phyloP scores from a whole-genome alignment of 2,797 vertebrate genomes.

The Eospalax fontanierii region DNA sequence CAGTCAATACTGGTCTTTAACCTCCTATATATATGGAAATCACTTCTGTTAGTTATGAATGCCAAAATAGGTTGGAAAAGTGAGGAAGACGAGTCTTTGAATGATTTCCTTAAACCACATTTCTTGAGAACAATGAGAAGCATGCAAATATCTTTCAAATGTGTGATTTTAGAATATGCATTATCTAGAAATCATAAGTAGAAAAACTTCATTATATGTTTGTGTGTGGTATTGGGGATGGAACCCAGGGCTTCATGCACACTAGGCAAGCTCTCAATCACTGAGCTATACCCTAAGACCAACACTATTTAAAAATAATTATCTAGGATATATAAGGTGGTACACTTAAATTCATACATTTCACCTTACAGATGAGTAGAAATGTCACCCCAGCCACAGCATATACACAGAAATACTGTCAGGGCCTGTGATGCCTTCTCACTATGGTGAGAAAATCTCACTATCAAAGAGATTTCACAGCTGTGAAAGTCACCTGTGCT shows the following conservation, averaged over 20 bases:
- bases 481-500: no score
- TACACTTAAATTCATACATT: neutral
- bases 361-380: neutral
- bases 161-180: neutral
- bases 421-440: neutral
- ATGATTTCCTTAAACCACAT: neutral
- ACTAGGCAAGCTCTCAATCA: neutral
- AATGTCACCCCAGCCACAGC: neutral
- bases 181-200: neutral
- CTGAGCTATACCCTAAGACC: no score
- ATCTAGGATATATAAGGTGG: neutral
- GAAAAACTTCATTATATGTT: neutral
- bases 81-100: neutral
- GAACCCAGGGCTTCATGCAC: neutral
- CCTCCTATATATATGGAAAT: neutral
- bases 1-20: neutral
- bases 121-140: constrained; percentile 3
- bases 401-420: neutral
- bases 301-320: constrained; percentile 20
- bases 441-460: neutral
- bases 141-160: neutral
- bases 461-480: neutral
- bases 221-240: neutral
- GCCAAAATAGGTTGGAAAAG: neutral
- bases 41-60: neutral